A percentile compares a stretch with the other conserved stretches of the same genome.
Evolutionary conservation across 92 coral and sea anemone species (phyloP).

Genomic region (Zoanthus sansibaricus): DNA sequence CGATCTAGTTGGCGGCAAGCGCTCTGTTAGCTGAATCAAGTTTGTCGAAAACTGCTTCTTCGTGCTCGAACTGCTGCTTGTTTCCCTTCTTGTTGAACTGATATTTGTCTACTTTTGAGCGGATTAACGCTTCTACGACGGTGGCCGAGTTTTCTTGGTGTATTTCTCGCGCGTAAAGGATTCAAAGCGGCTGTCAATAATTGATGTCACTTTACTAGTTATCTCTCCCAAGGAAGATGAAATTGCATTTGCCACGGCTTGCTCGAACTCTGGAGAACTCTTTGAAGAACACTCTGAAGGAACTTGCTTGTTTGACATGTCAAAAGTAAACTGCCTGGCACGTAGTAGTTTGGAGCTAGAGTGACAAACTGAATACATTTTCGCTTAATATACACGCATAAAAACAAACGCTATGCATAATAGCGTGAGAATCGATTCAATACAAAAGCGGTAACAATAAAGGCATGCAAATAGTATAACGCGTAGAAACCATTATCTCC

Average conservation of each 20-base stretch:
- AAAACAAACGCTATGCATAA: background rate
- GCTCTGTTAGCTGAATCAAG: too few species aligned
- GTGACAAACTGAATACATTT: background rate
- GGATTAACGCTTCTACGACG: too few species aligned
- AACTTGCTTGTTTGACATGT: constrained; percentile 16
- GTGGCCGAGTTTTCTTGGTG: too few species aligned
- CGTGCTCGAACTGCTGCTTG: too few species aligned
- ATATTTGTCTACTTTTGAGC: too few species aligned
- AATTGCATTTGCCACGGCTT: background rate
- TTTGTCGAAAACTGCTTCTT: too few species aligned
- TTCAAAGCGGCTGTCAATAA: constrained; percentile 11
- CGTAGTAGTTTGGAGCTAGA: constrained; percentile 31
- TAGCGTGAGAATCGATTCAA: background rate
- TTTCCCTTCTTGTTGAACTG: too few species aligned
- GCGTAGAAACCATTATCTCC: constrained; percentile 25
- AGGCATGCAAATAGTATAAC: background rate
- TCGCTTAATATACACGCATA: background rate
- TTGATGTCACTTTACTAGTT: background rate
- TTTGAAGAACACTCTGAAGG: background rate
- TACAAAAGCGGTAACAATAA: background rate
- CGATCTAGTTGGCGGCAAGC: too few species aligned
- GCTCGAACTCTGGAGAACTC: background rate
- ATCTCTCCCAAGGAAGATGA: background rate
- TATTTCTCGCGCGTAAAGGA: background rate
- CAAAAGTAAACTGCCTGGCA: constrained; percentile 20